Evolutionary conservation across 2,113 vertebrate genomes (phyloP), one percentile per base, ranked within the genome.

Genomic region (Leucopsar rothschildi): DNA sequence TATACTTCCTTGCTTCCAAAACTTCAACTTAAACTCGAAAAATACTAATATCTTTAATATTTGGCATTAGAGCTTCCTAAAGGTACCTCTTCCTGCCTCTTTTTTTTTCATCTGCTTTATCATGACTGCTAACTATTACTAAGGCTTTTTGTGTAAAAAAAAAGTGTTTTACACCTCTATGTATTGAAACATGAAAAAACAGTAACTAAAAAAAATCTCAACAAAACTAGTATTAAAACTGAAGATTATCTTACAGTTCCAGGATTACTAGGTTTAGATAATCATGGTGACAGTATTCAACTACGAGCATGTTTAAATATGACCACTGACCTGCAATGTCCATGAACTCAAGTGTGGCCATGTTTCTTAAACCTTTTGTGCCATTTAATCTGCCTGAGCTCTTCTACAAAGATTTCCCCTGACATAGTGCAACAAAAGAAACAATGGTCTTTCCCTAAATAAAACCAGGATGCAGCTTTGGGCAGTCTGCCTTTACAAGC

Each of bases 381-480:
- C 42, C 83, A 63, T 61, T 96, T 96, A 90, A 94, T 96, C 95
- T 96, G 55, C 59, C 64, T 86, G 72, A 93, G 82, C 47, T 92
- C 24, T 91, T 92, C 86, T 79, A 59, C 42, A 95, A 94, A 96
- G 95, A 95, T 93, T 91, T 75, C 31, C 90, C 81, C 49, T 72
- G 92, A 93, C 73, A 92, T 47, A 70, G 24, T n/a, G 50, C 59
- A 92, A 96, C 90, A 97, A 97, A 97, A 89, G 88, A 94, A 97
- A 94, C 53, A 75, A 94, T 91, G 75, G 75, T 47, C 42, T 97
- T 97, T 94, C 52, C 70, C 57, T 94, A 91, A 97, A 88, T 88
- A 70, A 96, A 79, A 52, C 17, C 12, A 52, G 15, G 49, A 86
- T 63, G 52, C 55, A 71, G 47, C 87, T 93, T 61, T 63, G 83